Evolutionary conservation across 2,113 vertebrate genomes (phyloP).

Genomic region (Chamaea fasciata): DNA sequence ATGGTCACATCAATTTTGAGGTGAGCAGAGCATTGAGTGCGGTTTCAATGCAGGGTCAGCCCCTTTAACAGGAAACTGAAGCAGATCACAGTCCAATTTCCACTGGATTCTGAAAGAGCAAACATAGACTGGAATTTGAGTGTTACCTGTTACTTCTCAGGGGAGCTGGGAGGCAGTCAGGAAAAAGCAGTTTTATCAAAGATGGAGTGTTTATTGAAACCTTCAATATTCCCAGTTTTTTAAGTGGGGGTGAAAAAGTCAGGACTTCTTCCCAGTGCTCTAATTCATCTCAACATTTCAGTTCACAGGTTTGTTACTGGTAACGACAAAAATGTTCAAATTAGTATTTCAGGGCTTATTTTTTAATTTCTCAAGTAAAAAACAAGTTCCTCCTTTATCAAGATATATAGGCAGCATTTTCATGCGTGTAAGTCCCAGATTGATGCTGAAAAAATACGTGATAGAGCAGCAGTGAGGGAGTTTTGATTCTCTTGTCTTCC

Average conservation of each 20-base stretch:
- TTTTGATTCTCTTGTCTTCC: background rate
- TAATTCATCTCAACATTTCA: background rate
- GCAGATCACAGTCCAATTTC: background rate
- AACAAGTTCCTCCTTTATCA: background rate
- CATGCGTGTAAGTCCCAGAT: background rate
- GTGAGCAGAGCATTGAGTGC: conserved; percentile 59
- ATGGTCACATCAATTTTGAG: conserved; percentile 91
- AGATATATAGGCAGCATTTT: background rate
- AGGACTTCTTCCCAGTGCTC: background rate
- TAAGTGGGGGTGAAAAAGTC: background rate
- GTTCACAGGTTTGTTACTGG: background rate
- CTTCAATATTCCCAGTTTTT: background rate
- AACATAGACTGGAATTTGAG: background rate
- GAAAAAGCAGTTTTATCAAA: background rate
- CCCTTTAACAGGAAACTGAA: background rate
- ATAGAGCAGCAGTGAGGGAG: background rate
- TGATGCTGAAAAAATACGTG: background rate
- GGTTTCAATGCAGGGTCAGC: background rate
- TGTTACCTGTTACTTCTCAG: background rate
- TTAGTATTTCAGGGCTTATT: background rate
- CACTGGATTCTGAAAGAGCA: background rate
- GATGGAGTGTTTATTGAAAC: background rate
- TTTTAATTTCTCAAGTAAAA: background rate
- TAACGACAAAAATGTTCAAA: background rate
- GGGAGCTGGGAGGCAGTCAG: background rate